phyloP scores from a whole-genome alignment of 2,113 vertebrate species.

The Gulo gulo region DNA sequence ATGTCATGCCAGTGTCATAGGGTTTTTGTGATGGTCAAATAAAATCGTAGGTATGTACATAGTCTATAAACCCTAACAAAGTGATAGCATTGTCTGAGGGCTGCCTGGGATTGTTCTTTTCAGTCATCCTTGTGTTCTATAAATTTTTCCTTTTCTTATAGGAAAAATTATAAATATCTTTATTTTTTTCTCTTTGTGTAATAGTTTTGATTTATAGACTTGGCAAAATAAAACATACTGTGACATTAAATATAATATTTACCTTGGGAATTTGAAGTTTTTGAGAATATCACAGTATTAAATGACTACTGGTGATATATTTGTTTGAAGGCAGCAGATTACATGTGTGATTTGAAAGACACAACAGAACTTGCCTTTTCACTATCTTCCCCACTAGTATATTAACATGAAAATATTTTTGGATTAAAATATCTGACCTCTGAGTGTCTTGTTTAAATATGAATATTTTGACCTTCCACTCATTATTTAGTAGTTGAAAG shows the following conservation, averaged over 20 bases:
- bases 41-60: background rate
- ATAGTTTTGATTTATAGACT: background rate
- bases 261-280: background rate
- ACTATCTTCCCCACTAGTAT: background rate
- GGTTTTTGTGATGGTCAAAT: background rate
- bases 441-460: background rate
- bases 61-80: background rate
- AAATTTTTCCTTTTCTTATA: background rate
- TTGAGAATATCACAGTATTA: background rate
- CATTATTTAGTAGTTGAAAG: background rate
- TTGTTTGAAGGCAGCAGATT: background rate
- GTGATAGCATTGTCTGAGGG: background rate
- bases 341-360: background rate
- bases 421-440: background rate
- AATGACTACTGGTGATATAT: background rate
- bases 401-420: background rate
- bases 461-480: background rate
- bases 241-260: background rate
- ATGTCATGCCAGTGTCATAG: background rate
- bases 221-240: background rate
- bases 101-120: background rate
- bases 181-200: background rate
- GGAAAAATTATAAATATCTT: background rate
- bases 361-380: background rate
- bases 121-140: background rate